Evolutionary conservation across 1,140 invertebrate species (phyloP).

Genomic region (Bombus fervidus): DNA sequence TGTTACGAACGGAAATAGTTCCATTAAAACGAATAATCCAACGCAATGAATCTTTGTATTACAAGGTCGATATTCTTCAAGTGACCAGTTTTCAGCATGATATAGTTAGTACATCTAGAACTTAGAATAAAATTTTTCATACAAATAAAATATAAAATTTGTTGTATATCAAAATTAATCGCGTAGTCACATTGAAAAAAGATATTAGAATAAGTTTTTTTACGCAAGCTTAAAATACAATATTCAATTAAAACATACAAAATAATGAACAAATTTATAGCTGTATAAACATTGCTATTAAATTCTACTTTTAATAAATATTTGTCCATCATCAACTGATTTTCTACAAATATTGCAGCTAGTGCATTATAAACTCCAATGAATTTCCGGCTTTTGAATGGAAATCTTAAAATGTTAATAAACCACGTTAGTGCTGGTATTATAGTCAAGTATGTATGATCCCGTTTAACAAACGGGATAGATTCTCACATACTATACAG

Average conservation of each 20-base stretch:
- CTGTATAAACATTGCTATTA: background rate
- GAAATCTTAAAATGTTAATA: background rate
- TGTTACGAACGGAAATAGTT: background rate
- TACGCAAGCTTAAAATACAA: too few species aligned
- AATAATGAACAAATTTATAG: background rate
- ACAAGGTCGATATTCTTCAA: background rate
- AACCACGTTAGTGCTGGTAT: background rate
- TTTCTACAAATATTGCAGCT: too few species aligned
- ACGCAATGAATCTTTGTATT: background rate
- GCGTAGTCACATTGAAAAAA: background rate
- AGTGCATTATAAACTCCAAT: background rate
- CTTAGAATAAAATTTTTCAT: background rate
- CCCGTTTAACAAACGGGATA: background rate
- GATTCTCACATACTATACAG: background rate
- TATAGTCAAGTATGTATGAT: background rate
- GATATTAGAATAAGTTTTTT: background rate
- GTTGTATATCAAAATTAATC: background rate
- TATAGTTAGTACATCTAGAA: background rate
- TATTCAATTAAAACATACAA: too few species aligned
- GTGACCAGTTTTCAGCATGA: background rate
- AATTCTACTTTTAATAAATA: conserved; percentile 6
- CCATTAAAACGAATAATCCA: background rate
- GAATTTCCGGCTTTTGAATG: background rate
- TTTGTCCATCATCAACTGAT: background rate
- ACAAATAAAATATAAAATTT: background rate